Percentiles rank a stretch among this genome's conserved stretches.
Conservation (phyloP, 2,888 invertebrate species). For the Terebella lapidaria region DNA sequence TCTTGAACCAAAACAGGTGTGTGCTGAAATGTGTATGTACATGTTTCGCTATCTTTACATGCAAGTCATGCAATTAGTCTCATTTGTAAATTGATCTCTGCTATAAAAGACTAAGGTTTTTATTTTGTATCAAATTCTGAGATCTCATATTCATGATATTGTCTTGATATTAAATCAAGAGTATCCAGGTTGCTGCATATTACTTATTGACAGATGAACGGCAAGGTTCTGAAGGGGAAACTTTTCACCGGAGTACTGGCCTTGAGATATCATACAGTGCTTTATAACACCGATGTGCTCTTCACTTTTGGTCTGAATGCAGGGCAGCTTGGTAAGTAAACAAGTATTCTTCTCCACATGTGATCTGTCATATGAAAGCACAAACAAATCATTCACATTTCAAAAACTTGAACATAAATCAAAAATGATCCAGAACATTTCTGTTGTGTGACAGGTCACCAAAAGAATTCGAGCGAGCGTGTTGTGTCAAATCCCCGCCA, state of each 20-base stretch:
- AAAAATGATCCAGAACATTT: too few relatives aligned
- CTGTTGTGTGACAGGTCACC: too few relatives aligned
- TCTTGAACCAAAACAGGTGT: conserved; percentile 52
- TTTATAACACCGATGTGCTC: conserved; percentile 61
- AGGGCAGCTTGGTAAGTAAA: conserved; percentile 66
- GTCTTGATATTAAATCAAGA: too few relatives aligned
- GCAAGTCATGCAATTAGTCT: background rate
- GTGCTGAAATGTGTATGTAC: background rate
- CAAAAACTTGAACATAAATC: too few relatives aligned
- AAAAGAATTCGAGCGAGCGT: conserved; percentile 50
- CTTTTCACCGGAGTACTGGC: conserved; percentile 61
- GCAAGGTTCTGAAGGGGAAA: conserved; percentile 41
- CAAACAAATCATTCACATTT: background rate
- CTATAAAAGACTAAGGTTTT: too few relatives aligned
- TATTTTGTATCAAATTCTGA: too few relatives aligned
- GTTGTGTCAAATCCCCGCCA: conserved; percentile 43
- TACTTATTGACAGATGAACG: conserved; percentile 17
- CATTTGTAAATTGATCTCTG: background rate
- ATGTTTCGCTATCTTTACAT: background rate
- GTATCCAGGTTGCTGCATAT: too few relatives aligned
- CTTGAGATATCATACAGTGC: conserved; percentile 67
- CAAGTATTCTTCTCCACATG: background rate
- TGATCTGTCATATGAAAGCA: background rate
- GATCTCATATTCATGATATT: too few relatives aligned
- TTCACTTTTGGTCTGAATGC: conserved; percentile 78